A percentile compares a stretch with the other conserved stretches of the same genome.
phyloP scores from a whole-genome alignment of 2,888 invertebrate genomes.

The Tortricodes alternella region DNA sequence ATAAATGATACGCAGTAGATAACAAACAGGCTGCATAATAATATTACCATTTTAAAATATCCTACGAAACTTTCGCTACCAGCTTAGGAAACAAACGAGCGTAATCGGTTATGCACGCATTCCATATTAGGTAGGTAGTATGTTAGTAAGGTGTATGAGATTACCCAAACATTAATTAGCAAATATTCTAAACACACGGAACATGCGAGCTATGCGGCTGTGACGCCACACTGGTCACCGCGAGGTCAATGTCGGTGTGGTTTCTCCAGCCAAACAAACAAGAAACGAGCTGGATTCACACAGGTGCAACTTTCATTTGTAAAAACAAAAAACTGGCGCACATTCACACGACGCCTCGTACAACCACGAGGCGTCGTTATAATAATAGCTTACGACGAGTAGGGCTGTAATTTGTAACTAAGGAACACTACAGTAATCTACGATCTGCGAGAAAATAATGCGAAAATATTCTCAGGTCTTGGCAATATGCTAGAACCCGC shows the following conservation, averaged over 20 bases:
- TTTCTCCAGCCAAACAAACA: constrained; percentile 57
- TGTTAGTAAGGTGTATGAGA: constrained; percentile 5
- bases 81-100: constrained; percentile 12
- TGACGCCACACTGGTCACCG: constrained; percentile 36
- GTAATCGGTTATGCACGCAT: constrained; percentile 26
- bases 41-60: constrained; percentile 13
- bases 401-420: constrained; percentile 20
- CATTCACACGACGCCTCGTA: constrained; percentile 76
- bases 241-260: constrained; percentile 70
- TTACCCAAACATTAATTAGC: constrained; percentile 18
- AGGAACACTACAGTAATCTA: neutral
- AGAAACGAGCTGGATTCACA: constrained; percentile 67
- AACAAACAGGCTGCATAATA: constrained; percentile 6
- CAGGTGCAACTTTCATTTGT: constrained; percentile 79
- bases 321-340: constrained; percentile 68
- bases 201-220: constrained; percentile 36
- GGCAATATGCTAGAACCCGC: too few relatives aligned
- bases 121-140: constrained; percentile 4
- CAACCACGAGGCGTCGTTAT: constrained; percentile 36
- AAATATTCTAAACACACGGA: constrained; percentile 23
- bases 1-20: neutral
- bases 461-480: too few relatives aligned
- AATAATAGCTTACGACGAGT: constrained; percentile 28
- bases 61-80: constrained; percentile 19
- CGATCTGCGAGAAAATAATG: constrained; percentile 1